These are phyloP conservation scores for Psammodynastes pulverulentus DNA, from an alignment of 2,113 vertebrate species.

Conservation along the genomic window DNA sequence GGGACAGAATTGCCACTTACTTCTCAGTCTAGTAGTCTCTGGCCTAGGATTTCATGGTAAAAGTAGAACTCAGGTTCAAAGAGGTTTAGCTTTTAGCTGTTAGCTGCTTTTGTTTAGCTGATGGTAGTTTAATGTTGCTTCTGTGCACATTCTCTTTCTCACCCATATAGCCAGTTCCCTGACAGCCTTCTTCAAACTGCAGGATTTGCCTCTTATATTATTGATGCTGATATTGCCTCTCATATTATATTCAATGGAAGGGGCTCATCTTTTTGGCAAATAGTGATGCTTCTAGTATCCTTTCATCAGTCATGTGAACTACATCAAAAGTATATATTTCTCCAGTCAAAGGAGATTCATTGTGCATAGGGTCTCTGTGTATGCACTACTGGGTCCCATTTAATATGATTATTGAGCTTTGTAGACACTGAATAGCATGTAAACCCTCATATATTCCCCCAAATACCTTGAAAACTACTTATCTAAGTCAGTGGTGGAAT, in stretches of 20 bases:
- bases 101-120: neutral
- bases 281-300: neutral
- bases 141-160: neutral
- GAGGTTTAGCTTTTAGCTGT: neutral
- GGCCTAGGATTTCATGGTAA: neutral
- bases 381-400: neutral
- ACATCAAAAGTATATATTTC: neutral
- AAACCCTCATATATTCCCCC: neutral
- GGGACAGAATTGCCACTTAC: neutral
- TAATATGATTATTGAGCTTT: neutral
- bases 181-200: neutral
- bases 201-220: neutral
- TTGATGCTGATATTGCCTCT: neutral
- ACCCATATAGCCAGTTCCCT: neutral
- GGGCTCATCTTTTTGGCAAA: neutral
- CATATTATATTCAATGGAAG: neutral
- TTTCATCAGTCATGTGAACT: neutral
- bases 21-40: neutral
- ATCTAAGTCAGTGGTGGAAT: too few relatives aligned
- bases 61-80: neutral
- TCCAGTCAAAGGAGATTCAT: neutral
- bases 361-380: neutral
- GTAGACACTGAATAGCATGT: neutral
- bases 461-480: neutral
- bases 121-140: neutral